These are phyloP conservation scores for Dilophus febrilis DNA, from an alignment of 2,888 invertebrate genomes.

Conservation along the genomic window DNA sequence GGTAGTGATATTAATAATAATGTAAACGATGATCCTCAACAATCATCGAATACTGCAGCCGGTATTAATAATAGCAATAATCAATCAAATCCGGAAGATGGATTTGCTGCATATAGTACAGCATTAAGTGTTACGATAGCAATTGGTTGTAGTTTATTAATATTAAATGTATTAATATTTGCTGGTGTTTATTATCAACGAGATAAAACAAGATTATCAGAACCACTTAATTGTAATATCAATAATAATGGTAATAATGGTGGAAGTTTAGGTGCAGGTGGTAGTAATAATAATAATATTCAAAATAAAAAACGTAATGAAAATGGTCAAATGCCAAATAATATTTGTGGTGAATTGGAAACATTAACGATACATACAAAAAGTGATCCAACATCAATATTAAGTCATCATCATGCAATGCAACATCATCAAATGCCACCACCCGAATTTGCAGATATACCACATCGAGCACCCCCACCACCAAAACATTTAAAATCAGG, in stretches of 20 bases:
- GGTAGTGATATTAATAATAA: too few species aligned
- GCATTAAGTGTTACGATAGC: slow-evolving; percentile 86
- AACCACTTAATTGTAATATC: slow-evolving; percentile 25
- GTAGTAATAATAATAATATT: slow-evolving; percentile 19
- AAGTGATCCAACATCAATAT: slow-evolving; percentile 53
- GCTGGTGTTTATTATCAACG: slow-evolving; percentile 89
- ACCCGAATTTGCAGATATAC: slow-evolving; percentile 68
- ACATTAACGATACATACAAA: slow-evolving; percentile 36
- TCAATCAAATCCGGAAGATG: slow-evolving; percentile 51
- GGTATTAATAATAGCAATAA: slow-evolving; percentile 9
- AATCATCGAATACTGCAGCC: slow-evolving; percentile 5
- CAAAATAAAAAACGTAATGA: slow-evolving; percentile 53
- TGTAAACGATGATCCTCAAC: slow-evolving; percentile 1
- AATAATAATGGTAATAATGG: slow-evolving; percentile 18
- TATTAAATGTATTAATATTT: slow-evolving; percentile 83
- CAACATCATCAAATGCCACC: slow-evolving; percentile 64
- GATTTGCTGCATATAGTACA: slow-evolving; percentile 79
- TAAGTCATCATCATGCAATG: slow-evolving; percentile 59
- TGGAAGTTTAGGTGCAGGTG: slow-evolving; percentile 18
- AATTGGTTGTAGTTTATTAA: slow-evolving; percentile 80
- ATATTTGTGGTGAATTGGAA: slow-evolving; percentile 72
- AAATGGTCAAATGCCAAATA: slow-evolving; percentile 77
- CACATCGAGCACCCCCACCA: slow-evolving; percentile 59
- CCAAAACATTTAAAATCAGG: slow-evolving; percentile 45
- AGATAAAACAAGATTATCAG: slow-evolving; percentile 61